A percentile compares a stretch with the other conserved stretches of the same genome.
Conservation (phyloP, 1,140 invertebrate genomes). For the Cydia amplana region DNA sequence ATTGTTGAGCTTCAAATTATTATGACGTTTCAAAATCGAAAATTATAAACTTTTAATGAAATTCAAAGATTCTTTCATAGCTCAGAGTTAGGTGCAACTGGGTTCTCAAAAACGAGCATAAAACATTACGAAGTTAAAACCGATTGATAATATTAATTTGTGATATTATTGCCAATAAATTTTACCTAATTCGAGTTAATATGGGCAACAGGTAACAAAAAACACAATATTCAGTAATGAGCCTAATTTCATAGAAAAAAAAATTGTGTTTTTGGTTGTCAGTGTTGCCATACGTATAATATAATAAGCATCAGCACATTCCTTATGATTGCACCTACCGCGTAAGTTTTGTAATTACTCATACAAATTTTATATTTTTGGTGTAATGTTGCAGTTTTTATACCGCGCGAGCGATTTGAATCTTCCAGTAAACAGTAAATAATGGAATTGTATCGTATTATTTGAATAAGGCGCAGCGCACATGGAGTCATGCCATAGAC, state of each 20-base stretch:
- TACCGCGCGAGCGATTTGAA: conserved; percentile 47
- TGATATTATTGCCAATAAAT: conserved; percentile 65
- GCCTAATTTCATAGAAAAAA: background rate
- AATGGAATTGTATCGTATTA: conserved; percentile 21
- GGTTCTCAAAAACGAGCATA: conserved; percentile 25
- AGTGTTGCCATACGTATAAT: conserved; percentile 15
- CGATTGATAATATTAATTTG: conserved; percentile 56
- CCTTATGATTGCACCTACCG: conserved; percentile 55
- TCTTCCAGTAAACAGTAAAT: conserved; percentile 59
- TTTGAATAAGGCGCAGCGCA: conserved; percentile 5
- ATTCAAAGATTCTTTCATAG: conserved; percentile 14
- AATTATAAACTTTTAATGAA: conserved; percentile 36
- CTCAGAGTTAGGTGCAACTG: conserved; percentile 22
- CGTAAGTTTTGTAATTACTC: conserved; percentile 59
- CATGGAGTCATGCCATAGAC: background rate
- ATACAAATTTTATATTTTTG: conserved; percentile 62
- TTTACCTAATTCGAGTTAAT: conserved; percentile 44
- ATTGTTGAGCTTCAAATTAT: conserved; percentile 70
- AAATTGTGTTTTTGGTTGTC: background rate
- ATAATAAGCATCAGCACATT: conserved; percentile 50
- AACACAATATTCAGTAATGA: background rate
- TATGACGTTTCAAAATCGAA: conserved; percentile 53
- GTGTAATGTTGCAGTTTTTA: conserved; percentile 54
- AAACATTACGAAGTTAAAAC: conserved; percentile 24
- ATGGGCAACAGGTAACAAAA: conserved; percentile 30